Evolutionary conservation across 2,797 vertebrate species (phyloP).

Genomic region (Caiman crocodilus): DNA sequence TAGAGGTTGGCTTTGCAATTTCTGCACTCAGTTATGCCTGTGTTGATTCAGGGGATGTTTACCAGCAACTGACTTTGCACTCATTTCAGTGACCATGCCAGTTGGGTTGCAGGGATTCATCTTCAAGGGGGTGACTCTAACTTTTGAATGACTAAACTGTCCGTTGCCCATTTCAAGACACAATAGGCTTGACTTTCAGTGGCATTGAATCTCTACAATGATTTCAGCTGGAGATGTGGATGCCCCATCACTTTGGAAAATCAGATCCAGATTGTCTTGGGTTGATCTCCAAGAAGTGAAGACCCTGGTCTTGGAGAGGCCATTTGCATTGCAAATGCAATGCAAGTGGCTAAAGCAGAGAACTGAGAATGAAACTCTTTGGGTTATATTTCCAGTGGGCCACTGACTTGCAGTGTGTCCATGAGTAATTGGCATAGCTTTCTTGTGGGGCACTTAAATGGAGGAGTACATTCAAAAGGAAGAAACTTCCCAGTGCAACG

Average conservation of each 20-base stretch:
- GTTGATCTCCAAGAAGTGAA: background rate
- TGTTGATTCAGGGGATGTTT: background rate
- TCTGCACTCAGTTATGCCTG: background rate
- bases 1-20: background rate
- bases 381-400: background rate
- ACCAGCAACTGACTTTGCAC: background rate
- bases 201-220: background rate
- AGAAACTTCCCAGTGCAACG: too few relatives aligned
- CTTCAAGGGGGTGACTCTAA: background rate
- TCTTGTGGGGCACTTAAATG: too few relatives aligned
- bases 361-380: background rate
- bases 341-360: background rate
- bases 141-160: background rate
- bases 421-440: background rate
- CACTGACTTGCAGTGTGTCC: background rate
- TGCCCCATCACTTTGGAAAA: background rate
- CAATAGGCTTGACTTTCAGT: background rate
- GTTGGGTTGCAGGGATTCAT: fast-evolving
- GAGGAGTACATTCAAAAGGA: too few relatives aligned
- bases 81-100: background rate
- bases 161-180: background rate
- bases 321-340: background rate
- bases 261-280: background rate
- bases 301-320: background rate
- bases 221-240: background rate